Evolutionary conservation across 2,888 invertebrate species (phyloP).

Genomic region (Cantharis rufa): DNA sequence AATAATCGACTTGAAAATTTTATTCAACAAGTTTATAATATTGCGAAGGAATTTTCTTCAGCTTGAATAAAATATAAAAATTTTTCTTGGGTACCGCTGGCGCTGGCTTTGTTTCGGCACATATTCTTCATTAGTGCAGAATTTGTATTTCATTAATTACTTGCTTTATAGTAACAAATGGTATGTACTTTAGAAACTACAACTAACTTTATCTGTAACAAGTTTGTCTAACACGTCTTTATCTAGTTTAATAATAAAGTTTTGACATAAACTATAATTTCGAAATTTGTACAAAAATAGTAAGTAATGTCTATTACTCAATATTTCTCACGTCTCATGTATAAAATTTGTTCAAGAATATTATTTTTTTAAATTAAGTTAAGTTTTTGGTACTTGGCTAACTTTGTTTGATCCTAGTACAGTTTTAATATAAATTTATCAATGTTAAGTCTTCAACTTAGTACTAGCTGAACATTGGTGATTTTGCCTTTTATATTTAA

Average conservation of each 20-base stretch:
- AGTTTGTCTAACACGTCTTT: not conserved
- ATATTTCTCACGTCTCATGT: not conserved
- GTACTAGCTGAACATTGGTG: too few relatives aligned
- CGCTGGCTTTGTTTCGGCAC: not conserved
- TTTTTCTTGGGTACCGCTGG: not conserved
- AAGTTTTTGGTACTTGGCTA: too few relatives aligned
- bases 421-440: too few relatives aligned
- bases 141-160: not conserved
- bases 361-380: too few relatives aligned
- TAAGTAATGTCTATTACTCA: not conserved
- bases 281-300: not conserved
- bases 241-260: not conserved
- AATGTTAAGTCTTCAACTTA: too few relatives aligned
- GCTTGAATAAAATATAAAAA: not conserved
- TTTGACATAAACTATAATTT: not conserved
- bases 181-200: not conserved
- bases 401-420: too few relatives aligned
- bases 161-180: too few relatives aligned
- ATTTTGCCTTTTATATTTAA: too few relatives aligned
- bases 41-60: not conserved
- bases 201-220: not conserved
- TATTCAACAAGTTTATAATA: not conserved
- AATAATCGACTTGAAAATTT: not conserved
- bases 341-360: too few relatives aligned
- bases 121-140: not conserved